Percentiles rank a stretch among this genome's conserved stretches.
Conservation (phyloP, 2,113 vertebrate species). For the Pseudolaguvia tuberculata region DNA sequence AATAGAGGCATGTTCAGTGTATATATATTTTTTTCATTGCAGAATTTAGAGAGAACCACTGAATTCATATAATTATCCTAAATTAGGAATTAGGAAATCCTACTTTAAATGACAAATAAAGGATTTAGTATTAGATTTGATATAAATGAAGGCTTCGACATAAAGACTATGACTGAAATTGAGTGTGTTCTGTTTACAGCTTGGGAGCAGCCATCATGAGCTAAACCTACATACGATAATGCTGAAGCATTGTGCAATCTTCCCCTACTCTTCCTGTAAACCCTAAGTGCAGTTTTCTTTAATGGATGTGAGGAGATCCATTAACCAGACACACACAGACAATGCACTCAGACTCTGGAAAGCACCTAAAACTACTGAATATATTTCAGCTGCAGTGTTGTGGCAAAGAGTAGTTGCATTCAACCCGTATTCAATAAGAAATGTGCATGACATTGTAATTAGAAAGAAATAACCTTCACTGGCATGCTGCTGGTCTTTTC, state of each 20-base stretch:
- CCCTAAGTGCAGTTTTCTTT: conserved; percentile 56
- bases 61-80: no score
- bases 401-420: neutral
- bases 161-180: no score
- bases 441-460: no score
- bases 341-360: conserved; percentile 17
- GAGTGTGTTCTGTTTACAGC: conserved; percentile 5
- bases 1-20: no score
- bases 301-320: conserved; percentile 62
- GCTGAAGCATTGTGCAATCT: conserved; percentile 28
- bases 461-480: conserved; percentile 70
- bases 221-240: conserved; percentile 8
- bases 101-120: no score
- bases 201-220: conserved; percentile 17
- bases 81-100: no score
- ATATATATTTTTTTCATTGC: no score
- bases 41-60: no score
- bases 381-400: neutral
- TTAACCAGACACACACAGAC: conserved; percentile 47
- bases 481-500: conserved; percentile 81
- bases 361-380: neutral
- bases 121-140: neutral
- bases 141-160: neutral
- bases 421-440: neutral
- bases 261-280: conserved; percentile 63